A percentile compares a stretch with the other conserved stretches of the same genome.
These are phyloP conservation scores for Odobenus rosmarus DNA, from an alignment of 2,113 vertebrate species.

Conservation along the genomic window DNA sequence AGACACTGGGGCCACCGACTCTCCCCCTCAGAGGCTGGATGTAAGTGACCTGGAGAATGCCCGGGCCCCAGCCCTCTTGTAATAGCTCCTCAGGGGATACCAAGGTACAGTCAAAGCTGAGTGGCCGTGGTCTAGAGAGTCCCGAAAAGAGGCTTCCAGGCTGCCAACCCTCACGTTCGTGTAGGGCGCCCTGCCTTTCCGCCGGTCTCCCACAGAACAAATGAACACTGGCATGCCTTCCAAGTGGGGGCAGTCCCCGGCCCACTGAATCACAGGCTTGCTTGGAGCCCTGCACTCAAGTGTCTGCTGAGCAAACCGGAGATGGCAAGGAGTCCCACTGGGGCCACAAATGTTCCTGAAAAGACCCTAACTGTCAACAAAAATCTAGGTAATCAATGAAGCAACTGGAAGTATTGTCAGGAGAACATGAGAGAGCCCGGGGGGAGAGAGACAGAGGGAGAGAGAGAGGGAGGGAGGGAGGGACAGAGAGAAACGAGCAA, in stretches of 20 bases:
- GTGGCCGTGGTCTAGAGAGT: background rate
- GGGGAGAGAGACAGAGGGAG: background rate
- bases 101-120: background rate
- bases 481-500: too few species aligned
- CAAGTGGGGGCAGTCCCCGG: fast-evolving
- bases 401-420: background rate
- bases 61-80: background rate
- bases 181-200: fast-evolving
- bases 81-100: background rate
- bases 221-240: fast-evolving
- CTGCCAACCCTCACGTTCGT: fast-evolving
- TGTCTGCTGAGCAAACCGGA: background rate
- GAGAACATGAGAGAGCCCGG: background rate
- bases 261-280: background rate
- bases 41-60: background rate
- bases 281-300: background rate
- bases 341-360: background rate
- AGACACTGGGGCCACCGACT: background rate
- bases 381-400: background rate
- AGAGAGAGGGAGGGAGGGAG: background rate
- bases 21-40: background rate
- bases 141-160: background rate
- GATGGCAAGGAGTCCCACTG: background rate
- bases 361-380: background rate
- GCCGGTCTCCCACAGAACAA: background rate